phyloP scores from a whole-genome alignment of 2,888 invertebrate species.

The Minunthozetes semirufus region DNA sequence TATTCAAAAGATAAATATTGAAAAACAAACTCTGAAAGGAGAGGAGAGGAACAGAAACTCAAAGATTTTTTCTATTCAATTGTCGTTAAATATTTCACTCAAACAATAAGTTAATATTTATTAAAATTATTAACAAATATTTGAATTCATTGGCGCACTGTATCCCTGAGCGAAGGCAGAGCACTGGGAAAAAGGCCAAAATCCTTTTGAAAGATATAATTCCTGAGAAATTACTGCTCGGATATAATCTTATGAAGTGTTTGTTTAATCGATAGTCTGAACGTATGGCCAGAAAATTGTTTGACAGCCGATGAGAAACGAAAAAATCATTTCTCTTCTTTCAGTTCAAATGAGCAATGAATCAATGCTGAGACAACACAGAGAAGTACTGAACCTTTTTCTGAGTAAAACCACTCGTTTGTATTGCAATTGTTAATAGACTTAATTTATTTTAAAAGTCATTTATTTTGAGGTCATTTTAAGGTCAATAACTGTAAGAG shows the following conservation, averaged over 20 bases:
- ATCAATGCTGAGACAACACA: background rate
- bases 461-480: slow-evolving; percentile 11
- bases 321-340: background rate
- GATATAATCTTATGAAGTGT: background rate
- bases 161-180: background rate
- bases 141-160: background rate
- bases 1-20: slow-evolving; percentile 9
- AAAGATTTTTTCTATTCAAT: slow-evolving; percentile 4
- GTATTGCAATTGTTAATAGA: slow-evolving; percentile 8
- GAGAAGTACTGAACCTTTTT: background rate
- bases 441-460: slow-evolving; percentile 7
- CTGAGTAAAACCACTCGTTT: background rate
- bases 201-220: too few relatives aligned
- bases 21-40: background rate
- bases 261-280: slow-evolving; percentile 4
- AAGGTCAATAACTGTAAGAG: background rate
- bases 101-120: slow-evolving; percentile 16
- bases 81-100: background rate
- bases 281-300: slow-evolving; percentile 1
- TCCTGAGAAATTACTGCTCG: background rate
- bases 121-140: slow-evolving; percentile 11
- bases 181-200: background rate
- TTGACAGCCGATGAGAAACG: slow-evolving; percentile 2
- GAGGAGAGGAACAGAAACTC: background rate
- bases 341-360: background rate